Conservation (phyloP, 2,113 vertebrate genomes). For the Thermophis baileyi region DNA sequence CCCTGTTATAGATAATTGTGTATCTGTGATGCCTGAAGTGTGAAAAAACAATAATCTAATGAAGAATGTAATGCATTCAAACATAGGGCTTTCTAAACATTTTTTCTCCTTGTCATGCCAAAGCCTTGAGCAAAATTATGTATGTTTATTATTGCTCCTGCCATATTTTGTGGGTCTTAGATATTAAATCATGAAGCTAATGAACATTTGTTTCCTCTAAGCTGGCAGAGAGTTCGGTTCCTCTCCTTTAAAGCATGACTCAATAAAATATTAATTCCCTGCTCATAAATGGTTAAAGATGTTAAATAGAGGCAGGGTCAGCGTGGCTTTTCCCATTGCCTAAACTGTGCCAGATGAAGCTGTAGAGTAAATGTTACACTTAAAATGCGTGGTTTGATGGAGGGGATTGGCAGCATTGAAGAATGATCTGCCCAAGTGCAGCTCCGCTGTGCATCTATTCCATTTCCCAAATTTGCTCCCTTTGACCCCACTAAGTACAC, state of each 20-base stretch:
- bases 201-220: constrained; percentile 49
- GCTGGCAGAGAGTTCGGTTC: constrained; percentile 33
- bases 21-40: not conserved
- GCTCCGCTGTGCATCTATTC: constrained; percentile 36
- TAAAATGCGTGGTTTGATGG: not conserved
- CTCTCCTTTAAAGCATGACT: constrained; percentile 51
- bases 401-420: constrained; percentile 10
- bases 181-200: constrained; percentile 44
- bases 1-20: not conserved
- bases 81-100: not conserved
- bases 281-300: constrained; percentile 61
- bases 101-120: not conserved
- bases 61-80: not conserved
- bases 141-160: not conserved
- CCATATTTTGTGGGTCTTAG: constrained; percentile 5
- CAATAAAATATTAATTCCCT: constrained; percentile 65
- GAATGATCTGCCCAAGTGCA: constrained; percentile 35
- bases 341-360: not conserved
- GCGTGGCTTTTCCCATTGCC: constrained; percentile 19
- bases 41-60: not conserved
- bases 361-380: constrained; percentile 32
- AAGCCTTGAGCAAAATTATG: not conserved
- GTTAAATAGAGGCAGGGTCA: constrained; percentile 42
- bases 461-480: constrained; percentile 40
- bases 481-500: constrained; percentile 52